phyloP scores from a whole-genome alignment of 2,113 vertebrate genomes.

The Hypomesus transpacificus region DNA sequence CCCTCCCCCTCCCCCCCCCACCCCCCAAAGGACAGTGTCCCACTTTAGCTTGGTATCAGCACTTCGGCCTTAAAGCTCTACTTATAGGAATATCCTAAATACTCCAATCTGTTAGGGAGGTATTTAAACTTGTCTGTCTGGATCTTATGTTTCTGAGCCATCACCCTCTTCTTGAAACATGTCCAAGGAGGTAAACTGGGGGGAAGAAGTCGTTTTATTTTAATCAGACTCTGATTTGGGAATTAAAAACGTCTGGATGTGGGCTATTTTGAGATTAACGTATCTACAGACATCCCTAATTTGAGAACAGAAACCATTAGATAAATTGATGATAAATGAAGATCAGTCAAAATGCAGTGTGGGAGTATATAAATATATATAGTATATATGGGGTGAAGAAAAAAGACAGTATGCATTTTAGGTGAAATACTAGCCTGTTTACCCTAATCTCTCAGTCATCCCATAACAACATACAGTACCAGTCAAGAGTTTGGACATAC shows the following conservation, averaged over 20 bases:
- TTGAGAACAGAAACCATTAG: background rate
- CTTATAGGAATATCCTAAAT: constrained; percentile 18
- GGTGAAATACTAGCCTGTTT: too few species aligned
- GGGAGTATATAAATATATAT: background rate
- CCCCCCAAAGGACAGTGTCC: background rate
- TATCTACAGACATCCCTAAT: background rate
- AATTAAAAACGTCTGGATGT: background rate
- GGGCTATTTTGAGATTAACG: constrained; percentile 1
- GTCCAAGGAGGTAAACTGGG: background rate
- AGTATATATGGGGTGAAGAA: background rate
- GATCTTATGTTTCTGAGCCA: background rate
- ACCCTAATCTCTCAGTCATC: too few species aligned
- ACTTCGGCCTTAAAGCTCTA: constrained; percentile 12
- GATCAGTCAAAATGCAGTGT: background rate
- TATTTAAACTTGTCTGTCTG: background rate
- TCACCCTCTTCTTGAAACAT: background rate
- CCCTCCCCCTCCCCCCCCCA: background rate
- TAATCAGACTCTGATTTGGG: constrained; percentile 4
- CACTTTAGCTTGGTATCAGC: constrained; percentile 24
- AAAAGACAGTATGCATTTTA: too few species aligned
- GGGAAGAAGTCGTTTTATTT: background rate
- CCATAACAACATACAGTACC: too few species aligned
- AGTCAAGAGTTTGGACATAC: too few species aligned
- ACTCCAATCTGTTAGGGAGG: constrained; percentile 5
- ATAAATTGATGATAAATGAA: constrained; percentile 1